Evolutionary conservation across 2,888 invertebrate genomes (phyloP).

Genomic region (Malachius bipustulatus): DNA sequence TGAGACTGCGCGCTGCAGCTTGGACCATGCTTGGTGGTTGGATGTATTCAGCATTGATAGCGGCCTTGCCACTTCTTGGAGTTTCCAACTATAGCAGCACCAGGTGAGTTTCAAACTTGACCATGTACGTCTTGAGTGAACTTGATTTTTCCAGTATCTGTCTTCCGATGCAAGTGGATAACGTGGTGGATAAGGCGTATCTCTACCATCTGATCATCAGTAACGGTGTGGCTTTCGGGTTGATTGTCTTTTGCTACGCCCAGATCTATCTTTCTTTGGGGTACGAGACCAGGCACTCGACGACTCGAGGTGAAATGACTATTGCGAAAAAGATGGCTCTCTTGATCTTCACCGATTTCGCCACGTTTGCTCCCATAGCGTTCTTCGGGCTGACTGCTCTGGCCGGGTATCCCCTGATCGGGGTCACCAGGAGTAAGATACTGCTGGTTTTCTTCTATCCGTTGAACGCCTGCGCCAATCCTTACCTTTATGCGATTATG

Average conservation of each 20-base stretch:
- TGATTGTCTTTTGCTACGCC: conserved; percentile 74
- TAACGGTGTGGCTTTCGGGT: conserved; percentile 68
- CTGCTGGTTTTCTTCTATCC: conserved; percentile 84
- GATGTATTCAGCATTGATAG: conserved; percentile 65
- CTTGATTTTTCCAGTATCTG: conserved; percentile 54
- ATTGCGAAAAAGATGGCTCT: conserved; percentile 85
- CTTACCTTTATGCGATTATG: conserved; percentile 81
- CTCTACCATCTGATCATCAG: conserved; percentile 61
- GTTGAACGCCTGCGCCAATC: conserved; percentile 84
- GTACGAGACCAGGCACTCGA: conserved; percentile 48
- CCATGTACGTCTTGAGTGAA: no score
- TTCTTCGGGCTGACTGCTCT: conserved; percentile 81
- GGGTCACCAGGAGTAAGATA: conserved; percentile 69
- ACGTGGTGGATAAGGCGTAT: conserved; percentile 58
- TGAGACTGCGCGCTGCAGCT: conserved; percentile 59
- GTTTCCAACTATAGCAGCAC: conserved; percentile 83
- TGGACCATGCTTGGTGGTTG: conserved; percentile 70
- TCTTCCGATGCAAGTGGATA: conserved; percentile 71
- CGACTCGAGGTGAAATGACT: conserved; percentile 50
- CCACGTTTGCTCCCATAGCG: conserved; percentile 79
- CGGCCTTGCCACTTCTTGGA: conserved; percentile 67
- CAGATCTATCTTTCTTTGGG: conserved; percentile 76
- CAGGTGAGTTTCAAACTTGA: conserved; percentile 46
- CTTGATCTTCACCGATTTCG: conserved; percentile 73
- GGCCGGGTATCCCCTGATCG: conserved; percentile 71